Evolutionary conservation across 2,888 invertebrate genomes (phyloP).

Genomic region (Sicus ferrugineus): DNA sequence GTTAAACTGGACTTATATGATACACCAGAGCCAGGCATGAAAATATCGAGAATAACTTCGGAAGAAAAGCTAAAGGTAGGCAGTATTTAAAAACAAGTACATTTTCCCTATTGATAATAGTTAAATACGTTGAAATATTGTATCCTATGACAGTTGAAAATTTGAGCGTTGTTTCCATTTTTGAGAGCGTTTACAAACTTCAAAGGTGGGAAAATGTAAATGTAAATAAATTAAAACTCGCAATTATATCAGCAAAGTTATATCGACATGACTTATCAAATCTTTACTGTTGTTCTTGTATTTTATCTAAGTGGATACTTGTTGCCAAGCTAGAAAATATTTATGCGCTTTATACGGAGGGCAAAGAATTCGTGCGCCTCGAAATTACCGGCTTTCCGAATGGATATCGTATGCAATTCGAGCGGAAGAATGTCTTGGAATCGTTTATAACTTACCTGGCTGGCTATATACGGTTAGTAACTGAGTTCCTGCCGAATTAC

Average conservation of each 20-base stretch:
- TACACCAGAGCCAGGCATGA: slow-evolving; percentile 69
- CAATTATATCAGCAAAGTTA: neutral
- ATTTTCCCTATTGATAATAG: no score
- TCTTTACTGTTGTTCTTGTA: neutral
- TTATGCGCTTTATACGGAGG: slow-evolving; percentile 79
- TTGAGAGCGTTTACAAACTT: no score
- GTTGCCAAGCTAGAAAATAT: slow-evolving; percentile 84
- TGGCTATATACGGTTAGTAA: slow-evolving; percentile 78
- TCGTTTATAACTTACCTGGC: slow-evolving; percentile 84
- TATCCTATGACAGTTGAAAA: no score
- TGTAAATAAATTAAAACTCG: neutral
- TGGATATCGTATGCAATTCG: slow-evolving; percentile 59
- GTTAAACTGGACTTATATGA: slow-evolving; percentile 55
- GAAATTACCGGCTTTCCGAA: slow-evolving; percentile 68
- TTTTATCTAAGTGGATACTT: slow-evolving; percentile 70
- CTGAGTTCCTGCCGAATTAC: neutral
- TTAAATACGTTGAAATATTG: no score
- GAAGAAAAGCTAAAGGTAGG: slow-evolving; percentile 68
- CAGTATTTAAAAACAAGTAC: no score
- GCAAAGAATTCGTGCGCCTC: slow-evolving; percentile 73
- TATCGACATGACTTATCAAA: neutral
- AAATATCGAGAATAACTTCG: slow-evolving; percentile 65
- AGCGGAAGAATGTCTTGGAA: slow-evolving; percentile 65
- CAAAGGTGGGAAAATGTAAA: neutral
- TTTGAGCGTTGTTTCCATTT: no score